Percentiles rank a stretch among this genome's conserved stretches.
These are phyloP conservation scores for Andrena camellia DNA, from an alignment of 2,888 invertebrate genomes.

Conservation along the genomic window DNA sequence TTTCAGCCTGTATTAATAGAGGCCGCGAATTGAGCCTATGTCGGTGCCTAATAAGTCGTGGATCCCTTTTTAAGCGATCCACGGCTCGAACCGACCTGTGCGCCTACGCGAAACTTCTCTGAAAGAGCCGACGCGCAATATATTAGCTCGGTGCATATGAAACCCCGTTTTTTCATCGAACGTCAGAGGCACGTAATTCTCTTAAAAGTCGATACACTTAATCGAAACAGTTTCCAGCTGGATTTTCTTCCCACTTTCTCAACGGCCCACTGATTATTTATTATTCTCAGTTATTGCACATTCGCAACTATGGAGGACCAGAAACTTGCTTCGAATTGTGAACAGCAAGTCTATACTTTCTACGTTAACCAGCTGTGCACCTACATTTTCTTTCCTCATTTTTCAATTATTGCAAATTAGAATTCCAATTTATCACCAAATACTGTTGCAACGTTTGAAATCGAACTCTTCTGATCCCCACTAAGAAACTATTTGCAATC, in stretches of 20 bases:
- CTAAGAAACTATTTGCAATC: no score
- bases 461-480: no score
- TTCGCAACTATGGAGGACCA: neutral
- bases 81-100: constrained; percentile 56
- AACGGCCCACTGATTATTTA: neutral
- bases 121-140: constrained; percentile 77
- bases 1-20: constrained; percentile 67
- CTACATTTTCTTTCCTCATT: no score
- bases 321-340: no score
- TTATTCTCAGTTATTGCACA: neutral
- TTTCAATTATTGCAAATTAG: no score
- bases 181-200: constrained; percentile 6
- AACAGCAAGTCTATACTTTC: no score
- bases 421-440: no score
- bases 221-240: neutral
- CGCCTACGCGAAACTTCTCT: constrained; percentile 77
- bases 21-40: constrained; percentile 73
- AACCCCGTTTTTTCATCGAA: constrained; percentile 26
- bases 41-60: constrained; percentile 82
- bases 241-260: neutral
- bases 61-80: constrained; percentile 71
- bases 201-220: neutral
- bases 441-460: no score
- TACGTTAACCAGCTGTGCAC: no score
- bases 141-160: constrained; percentile 58